These are phyloP conservation scores for Philonicus albiceps DNA, from an alignment of 2,888 invertebrate species.

Conservation along the genomic window DNA sequence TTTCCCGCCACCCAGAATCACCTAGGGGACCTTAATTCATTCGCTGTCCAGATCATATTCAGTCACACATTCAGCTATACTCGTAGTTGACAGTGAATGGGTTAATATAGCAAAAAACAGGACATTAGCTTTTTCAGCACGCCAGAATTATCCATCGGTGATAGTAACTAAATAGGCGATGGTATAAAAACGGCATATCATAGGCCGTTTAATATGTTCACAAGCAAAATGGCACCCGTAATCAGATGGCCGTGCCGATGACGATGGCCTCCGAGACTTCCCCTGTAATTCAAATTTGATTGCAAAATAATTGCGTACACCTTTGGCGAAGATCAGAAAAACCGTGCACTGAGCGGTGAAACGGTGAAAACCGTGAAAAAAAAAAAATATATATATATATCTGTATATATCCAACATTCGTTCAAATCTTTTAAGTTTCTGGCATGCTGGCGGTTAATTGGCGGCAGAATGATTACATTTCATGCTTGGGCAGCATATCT, in stretches of 20 bases:
- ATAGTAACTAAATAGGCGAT: constrained; percentile 22
- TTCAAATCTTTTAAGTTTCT: neutral
- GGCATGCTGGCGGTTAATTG: constrained; percentile 19
- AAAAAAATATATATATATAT: no score
- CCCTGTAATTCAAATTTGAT: constrained; percentile 43
- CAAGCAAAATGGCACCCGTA: constrained; percentile 15
- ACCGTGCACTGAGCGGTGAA: neutral
- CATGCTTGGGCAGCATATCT: neutral
- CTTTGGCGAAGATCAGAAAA: neutral
- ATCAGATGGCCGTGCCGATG: constrained; percentile 8
- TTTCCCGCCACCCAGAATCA: neutral
- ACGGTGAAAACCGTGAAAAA: neutral
- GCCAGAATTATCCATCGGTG: constrained; percentile 18
- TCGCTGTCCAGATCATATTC: no score
- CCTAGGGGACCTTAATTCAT: neutral
- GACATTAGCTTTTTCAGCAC: constrained; percentile 2
- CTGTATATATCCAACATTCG: neutral
- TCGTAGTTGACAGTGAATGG: no score
- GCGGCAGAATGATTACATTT: constrained; percentile 30
- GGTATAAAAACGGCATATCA: constrained; percentile 39
- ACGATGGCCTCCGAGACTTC: constrained; percentile 19
- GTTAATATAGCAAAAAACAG: constrained; percentile 33
- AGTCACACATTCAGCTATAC: no score
- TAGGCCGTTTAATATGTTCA: constrained; percentile 22
- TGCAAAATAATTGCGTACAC: constrained; percentile 40